Evolutionary conservation across 2,888 invertebrate genomes (phyloP).

Genomic region (Callyntrura sp.): DNA sequence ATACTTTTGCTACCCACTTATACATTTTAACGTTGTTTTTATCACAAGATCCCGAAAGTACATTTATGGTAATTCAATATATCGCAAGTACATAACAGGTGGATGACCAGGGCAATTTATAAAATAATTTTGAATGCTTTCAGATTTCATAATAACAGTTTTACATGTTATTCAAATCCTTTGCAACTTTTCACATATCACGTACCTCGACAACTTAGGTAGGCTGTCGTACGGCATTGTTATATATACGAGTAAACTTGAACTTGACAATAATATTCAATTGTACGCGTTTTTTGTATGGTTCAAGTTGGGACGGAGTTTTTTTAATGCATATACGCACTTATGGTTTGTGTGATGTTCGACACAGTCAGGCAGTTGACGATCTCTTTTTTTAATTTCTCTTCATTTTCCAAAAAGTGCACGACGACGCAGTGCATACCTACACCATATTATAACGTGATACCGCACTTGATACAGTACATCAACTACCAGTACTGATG

Average conservation of each 20-base stretch:
- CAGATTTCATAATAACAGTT: too few species aligned
- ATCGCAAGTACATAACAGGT: too few species aligned
- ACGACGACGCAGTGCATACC: too few species aligned
- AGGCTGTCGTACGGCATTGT: constrained; percentile 43
- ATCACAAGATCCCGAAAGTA: too few species aligned
- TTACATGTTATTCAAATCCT: constrained; percentile 29
- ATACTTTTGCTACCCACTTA: too few species aligned
- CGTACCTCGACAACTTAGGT: constrained; percentile 34
- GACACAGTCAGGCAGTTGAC: background rate
- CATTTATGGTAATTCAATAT: too few species aligned
- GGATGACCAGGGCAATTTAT: too few species aligned
- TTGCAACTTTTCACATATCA: constrained; percentile 59
- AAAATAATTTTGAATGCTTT: too few species aligned
- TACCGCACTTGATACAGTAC: background rate
- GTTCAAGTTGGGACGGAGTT: background rate
- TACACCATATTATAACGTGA: background rate
- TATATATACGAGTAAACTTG: constrained; percentile 16
- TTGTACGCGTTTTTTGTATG: background rate
- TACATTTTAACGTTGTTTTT: too few species aligned
- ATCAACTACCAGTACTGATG: background rate
- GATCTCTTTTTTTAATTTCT: constrained; percentile 16
- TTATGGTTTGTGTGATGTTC: background rate
- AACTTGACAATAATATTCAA: constrained; percentile 50
- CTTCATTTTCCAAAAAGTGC: background rate
- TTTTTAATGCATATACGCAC: background rate